A percentile compares a stretch with the other conserved stretches of the same genome.
These are phyloP conservation scores for Albula goreensis DNA, from an alignment of 2,113 vertebrate genomes.

Conservation along the genomic window DNA sequence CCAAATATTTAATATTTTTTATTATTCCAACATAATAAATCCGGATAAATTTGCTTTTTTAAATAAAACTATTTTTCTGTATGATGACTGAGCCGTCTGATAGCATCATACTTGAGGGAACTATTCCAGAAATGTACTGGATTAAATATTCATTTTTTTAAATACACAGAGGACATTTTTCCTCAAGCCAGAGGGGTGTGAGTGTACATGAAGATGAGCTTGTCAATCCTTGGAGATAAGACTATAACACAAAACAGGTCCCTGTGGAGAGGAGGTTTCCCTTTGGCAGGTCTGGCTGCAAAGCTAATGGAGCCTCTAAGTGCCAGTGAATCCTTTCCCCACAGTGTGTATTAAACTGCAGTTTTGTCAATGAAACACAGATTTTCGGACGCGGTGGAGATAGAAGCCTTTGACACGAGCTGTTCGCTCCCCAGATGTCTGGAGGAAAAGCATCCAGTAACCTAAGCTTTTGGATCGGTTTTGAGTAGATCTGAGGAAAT, in stretches of 20 bases:
- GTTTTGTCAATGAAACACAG: not conserved
- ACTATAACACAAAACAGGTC: not conserved
- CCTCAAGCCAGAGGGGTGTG: not conserved
- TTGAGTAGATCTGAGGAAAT: not conserved
- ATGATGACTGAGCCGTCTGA: not conserved
- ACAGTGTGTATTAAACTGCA: constrained; percentile 19
- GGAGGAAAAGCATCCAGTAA: not conserved
- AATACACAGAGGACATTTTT: constrained; percentile 3
- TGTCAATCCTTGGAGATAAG: not conserved
- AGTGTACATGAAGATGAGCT: not conserved
- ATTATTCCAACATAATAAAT: not conserved
- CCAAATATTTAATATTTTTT: not conserved
- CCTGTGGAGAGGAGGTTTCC: not conserved
- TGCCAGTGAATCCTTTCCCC: constrained; percentile 1
- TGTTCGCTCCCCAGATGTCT: not conserved
- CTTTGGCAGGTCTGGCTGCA: not conserved
- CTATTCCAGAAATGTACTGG: not conserved
- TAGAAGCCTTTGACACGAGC: not conserved
- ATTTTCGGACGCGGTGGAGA: constrained; percentile 5
- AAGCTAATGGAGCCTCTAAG: constrained; percentile 18
- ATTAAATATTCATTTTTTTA: not conserved
- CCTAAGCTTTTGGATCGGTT: not conserved
- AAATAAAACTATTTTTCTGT: not conserved
- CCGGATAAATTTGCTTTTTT: not conserved
- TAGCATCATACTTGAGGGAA: not conserved